Conservation (phyloP, 2,797 vertebrate genomes). For the Anisognathus igniventris region DNA sequence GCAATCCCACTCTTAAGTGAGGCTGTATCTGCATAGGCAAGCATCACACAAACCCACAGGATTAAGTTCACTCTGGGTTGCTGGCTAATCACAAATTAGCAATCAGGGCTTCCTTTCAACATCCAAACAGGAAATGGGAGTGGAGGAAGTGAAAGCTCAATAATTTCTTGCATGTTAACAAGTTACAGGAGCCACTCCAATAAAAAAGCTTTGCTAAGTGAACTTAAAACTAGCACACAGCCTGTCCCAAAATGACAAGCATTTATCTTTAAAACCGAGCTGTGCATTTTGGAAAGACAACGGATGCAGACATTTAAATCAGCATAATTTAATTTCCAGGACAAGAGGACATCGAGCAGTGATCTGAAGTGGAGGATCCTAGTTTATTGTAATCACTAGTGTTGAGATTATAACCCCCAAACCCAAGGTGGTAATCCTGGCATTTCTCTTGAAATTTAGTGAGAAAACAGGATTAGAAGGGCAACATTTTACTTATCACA, state of each 20-base stretch:
- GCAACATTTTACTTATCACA: not conserved
- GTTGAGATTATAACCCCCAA: not conserved
- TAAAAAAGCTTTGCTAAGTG: not conserved
- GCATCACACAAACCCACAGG: not conserved
- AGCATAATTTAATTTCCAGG: not conserved
- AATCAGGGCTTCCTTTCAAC: conserved; percentile 36
- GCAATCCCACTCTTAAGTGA: not conserved
- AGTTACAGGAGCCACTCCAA: not conserved
- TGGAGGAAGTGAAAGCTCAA: conserved; percentile 50
- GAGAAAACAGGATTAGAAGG: not conserved
- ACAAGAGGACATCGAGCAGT: not conserved
- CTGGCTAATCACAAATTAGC: conserved; percentile 17
- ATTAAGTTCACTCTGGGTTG: not conserved
- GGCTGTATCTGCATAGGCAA: not conserved
- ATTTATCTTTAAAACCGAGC: not conserved
- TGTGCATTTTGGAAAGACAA: not conserved
- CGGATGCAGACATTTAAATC: not conserved
- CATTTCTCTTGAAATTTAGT: not conserved
- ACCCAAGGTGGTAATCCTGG: not conserved
- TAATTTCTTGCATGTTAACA: conserved; percentile 39
- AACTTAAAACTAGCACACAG: not conserved
- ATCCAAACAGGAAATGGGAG: conserved; percentile 63
- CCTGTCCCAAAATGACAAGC: not conserved
- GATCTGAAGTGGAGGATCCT: not conserved
- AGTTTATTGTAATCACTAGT: not conserved